Percentiles rank a stretch among this genome's conserved stretches.
phyloP scores from a whole-genome alignment of 2,888 invertebrate species.

The Norana najaformis region DNA sequence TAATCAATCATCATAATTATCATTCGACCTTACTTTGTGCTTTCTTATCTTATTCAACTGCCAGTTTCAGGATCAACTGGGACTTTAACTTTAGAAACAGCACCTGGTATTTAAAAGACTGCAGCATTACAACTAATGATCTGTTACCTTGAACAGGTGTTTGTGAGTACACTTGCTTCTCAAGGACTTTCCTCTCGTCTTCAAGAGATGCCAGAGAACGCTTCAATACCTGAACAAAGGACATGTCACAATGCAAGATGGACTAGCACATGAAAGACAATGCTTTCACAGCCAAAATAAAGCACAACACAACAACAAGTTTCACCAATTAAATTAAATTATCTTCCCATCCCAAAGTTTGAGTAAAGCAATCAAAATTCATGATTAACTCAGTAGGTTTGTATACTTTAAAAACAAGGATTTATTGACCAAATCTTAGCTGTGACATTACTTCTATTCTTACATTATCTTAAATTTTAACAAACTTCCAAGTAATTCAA shows the following conservation, averaged over 20 bases:
- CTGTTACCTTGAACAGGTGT: conserved; percentile 2
- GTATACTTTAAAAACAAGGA: background rate
- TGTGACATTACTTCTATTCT: too few species aligned
- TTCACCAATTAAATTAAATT: background rate
- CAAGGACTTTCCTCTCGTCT: background rate
- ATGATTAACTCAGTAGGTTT: background rate
- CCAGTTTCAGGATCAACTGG: too few species aligned
- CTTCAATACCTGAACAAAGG: background rate
- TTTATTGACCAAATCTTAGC: background rate
- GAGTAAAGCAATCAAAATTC: background rate
- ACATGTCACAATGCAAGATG: background rate
- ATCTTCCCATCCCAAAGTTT: background rate
- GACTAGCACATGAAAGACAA: background rate
- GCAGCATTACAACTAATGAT: background rate
- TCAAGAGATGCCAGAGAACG: background rate
- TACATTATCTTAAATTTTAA: too few species aligned
- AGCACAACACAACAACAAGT: background rate
- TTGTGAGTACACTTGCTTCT: background rate
- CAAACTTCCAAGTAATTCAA: background rate
- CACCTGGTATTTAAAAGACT: too few species aligned
- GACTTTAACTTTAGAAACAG: too few species aligned
- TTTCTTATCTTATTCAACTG: too few species aligned
- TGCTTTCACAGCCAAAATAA: background rate
- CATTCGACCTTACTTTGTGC: too few species aligned
- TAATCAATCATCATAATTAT: too few species aligned